A percentile compares a stretch with the other conserved stretches of the same genome.
Conservation (phyloP, 2,113 vertebrate species). For the Siniperca knerii region DNA sequence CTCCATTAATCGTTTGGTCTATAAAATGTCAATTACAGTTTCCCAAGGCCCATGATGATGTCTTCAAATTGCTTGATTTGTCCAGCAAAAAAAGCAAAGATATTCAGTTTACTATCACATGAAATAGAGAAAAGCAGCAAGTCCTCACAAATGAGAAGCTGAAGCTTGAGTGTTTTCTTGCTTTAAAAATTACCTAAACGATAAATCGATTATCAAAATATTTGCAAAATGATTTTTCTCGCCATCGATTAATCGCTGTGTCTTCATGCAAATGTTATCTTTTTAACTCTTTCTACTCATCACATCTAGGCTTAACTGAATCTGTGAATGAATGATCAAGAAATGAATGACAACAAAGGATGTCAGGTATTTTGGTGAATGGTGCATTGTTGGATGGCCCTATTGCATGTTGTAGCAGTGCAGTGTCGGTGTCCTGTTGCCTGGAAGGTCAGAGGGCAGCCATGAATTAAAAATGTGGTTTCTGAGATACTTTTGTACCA, state of each 20-base stretch:
- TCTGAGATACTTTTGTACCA: constrained; percentile 26
- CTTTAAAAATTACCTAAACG: not conserved
- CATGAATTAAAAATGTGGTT: constrained; percentile 73
- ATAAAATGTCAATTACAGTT: not conserved
- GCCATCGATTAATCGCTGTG: too few species aligned
- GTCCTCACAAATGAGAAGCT: not conserved
- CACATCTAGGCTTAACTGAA: not conserved
- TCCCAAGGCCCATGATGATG: not conserved
- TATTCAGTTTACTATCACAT: not conserved
- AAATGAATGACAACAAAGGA: constrained; percentile 38
- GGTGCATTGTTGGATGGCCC: constrained; percentile 33
- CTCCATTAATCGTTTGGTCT: not conserved
- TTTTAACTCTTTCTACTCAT: too few species aligned
- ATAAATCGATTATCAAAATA: not conserved
- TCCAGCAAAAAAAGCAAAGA: not conserved
- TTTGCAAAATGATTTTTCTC: too few species aligned
- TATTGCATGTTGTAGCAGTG: not conserved
- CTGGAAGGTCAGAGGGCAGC: constrained; percentile 47
- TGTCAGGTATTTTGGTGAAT: constrained; percentile 23
- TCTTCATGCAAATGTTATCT: not conserved
- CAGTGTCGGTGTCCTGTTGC: constrained; percentile 47
- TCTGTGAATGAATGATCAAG: constrained; percentile 3
- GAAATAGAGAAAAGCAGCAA: not conserved
- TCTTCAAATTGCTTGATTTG: not conserved
- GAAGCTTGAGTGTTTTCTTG: not conserved